phyloP scores from a whole-genome alignment of 2,797 vertebrate species.

The Melanotaenia maccullochi region DNA sequence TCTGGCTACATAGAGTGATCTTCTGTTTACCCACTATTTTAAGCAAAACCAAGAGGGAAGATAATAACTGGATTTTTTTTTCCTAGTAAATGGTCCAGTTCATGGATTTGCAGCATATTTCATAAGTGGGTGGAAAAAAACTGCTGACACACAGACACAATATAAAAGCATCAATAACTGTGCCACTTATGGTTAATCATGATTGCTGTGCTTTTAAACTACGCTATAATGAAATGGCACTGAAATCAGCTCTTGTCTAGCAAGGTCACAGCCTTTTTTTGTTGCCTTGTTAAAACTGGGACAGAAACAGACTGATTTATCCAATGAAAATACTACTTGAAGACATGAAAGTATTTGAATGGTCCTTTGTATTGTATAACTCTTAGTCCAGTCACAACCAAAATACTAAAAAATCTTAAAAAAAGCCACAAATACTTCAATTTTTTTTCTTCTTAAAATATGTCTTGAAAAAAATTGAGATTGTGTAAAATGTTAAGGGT shows the following conservation, averaged over 20 bases:
- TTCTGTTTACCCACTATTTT: conserved; percentile 53
- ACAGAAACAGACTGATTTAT: conserved; percentile 23
- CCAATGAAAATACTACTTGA: conserved; percentile 35
- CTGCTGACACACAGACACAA: conserved; percentile 38
- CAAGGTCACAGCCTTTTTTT: conserved; percentile 23
- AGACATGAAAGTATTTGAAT: conserved; percentile 41
- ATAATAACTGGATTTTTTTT: conserved; percentile 31
- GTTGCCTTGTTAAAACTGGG: conserved; percentile 36
- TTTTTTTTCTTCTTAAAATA: too few relatives aligned
- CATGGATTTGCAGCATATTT: conserved; percentile 40
- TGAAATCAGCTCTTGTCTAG: conserved; percentile 41
- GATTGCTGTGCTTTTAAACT: conserved; percentile 48
- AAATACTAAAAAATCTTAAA: too few relatives aligned
- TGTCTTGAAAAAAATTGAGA: too few relatives aligned
- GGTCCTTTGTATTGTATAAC: conserved; percentile 10
- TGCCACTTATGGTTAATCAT: conserved; percentile 59
- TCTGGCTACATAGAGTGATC: conserved; percentile 53
- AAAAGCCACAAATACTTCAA: too few relatives aligned
- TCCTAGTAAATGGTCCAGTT: conserved; percentile 49
- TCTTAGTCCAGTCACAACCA: too few relatives aligned
- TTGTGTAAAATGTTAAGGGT: too few relatives aligned
- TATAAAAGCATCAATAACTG: conserved; percentile 53
- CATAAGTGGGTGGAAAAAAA: conserved; percentile 36
- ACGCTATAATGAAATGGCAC: conserved; percentile 31
- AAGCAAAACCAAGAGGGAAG: conserved; percentile 52